Conservation (phyloP, 2,888 invertebrate genomes). For the Petrolisthes cinctipes region DNA sequence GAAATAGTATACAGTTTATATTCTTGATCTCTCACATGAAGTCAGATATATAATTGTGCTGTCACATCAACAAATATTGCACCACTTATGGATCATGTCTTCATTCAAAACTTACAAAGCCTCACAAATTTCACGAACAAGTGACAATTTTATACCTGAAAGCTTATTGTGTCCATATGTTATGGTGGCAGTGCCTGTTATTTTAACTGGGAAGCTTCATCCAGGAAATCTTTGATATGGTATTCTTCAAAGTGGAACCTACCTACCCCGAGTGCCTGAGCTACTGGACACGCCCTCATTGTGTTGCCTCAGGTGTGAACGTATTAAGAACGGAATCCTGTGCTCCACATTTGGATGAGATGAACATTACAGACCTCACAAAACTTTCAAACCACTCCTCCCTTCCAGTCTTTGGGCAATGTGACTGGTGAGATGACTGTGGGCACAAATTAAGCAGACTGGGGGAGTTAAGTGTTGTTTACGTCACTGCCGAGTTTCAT, state of each 20-base stretch:
- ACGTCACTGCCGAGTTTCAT: constrained; percentile 13
- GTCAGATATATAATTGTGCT: no score
- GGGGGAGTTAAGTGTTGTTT: neutral
- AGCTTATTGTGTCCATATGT: neutral
- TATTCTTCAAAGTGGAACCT: neutral
- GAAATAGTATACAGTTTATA: no score
- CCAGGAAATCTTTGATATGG: neutral
- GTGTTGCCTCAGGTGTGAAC: neutral
- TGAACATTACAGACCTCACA: neutral
- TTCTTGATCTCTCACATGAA: no score
- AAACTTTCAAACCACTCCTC: neutral
- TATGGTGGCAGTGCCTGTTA: neutral
- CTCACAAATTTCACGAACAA: neutral
- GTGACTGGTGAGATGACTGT: neutral
- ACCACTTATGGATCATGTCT: no score
- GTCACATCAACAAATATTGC: no score
- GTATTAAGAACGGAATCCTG: neutral
- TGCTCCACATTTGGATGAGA: neutral
- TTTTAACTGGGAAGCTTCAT: constrained; percentile 7
- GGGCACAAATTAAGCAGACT: neutral
- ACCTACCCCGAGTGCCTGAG: constrained; percentile 13
- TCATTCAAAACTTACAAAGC: no score
- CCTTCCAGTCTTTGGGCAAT: constrained; percentile 7
- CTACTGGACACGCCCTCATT: neutral
- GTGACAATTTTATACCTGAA: neutral